A percentile compares a stretch with the other conserved stretches of the same genome.
These are phyloP conservation scores for Crypturellus undulatus DNA, from an alignment of 2,113 vertebrate genomes.

Conservation along the genomic window DNA sequence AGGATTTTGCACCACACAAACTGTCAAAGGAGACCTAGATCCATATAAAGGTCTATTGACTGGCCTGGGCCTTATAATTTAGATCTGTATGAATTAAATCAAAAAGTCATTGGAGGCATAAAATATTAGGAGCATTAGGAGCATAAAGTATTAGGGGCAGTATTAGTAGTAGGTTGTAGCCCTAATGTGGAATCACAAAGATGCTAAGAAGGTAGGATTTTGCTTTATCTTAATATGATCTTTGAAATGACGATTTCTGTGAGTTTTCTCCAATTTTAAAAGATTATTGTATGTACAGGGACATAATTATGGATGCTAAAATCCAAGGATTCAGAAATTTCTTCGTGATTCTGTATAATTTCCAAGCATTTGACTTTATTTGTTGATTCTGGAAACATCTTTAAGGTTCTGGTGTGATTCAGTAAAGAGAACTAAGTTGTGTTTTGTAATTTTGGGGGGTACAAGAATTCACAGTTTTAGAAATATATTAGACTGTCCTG, in stretches of 20 bases:
- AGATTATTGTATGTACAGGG: not conserved
- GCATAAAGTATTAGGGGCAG: not conserved
- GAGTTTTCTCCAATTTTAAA: not conserved
- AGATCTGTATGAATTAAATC: not conserved
- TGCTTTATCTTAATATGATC: not conserved
- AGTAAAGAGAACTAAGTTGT: not conserved
- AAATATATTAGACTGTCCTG: not conserved
- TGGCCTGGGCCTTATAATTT: not conserved
- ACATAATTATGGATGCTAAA: not conserved
- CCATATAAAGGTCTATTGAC: accelerated
- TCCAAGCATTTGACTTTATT: not conserved
- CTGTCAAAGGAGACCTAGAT: not conserved
- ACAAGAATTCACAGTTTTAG: not conserved
- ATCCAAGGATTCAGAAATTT: too few relatives aligned
- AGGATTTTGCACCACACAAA: not conserved
- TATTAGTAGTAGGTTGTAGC: not conserved
- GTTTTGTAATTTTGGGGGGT: not conserved
- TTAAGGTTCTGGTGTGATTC: not conserved
- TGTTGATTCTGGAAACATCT: not conserved
- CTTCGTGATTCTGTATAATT: not conserved
- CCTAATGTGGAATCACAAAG: not conserved
- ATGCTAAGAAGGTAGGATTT: not conserved
- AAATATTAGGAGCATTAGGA: not conserved
- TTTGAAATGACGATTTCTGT: not conserved
- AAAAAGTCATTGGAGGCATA: not conserved